Conservation (phyloP, 2,888 invertebrate genomes). For the Cephalotes varians region DNA sequence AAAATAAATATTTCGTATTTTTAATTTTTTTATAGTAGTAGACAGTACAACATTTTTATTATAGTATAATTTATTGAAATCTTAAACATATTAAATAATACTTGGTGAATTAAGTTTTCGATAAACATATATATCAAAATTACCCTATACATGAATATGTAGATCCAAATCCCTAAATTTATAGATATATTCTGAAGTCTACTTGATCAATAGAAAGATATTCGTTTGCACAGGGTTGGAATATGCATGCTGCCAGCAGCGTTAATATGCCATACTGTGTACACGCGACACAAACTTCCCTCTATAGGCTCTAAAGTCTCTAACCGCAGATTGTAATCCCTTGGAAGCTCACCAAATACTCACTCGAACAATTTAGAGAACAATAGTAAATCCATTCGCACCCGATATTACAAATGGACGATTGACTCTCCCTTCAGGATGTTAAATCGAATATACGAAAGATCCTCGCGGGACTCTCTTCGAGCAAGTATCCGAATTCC, state of each 20-base stretch:
- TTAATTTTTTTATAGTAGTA: too few species aligned
- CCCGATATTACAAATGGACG: not conserved
- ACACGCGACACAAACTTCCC: constrained; percentile 1
- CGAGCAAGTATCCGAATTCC: not conserved
- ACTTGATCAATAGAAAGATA: constrained; percentile 1
- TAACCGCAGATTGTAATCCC: constrained; percentile 29
- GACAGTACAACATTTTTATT: too few species aligned
- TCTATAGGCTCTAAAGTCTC: constrained; percentile 8
- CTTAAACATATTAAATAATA: too few species aligned
- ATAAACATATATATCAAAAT: too few species aligned
- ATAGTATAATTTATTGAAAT: too few species aligned
- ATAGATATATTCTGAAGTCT: not conserved
- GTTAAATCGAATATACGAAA: constrained; percentile 1
- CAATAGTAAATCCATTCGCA: constrained; percentile 16
- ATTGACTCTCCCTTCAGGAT: not conserved
- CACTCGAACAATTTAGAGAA: constrained; percentile 35
- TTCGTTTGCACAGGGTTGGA: constrained; percentile 3
- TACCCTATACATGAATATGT: not conserved
- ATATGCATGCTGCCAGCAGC: constrained; percentile 26
- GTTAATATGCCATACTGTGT: constrained; percentile 31
- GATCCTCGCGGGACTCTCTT: too few species aligned
- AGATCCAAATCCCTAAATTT: not conserved
- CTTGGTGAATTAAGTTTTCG: too few species aligned
- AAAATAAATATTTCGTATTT: too few species aligned
- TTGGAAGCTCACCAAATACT: constrained; percentile 18